Conservation (phyloP, 1,140 invertebrate species). For the Ptiloglossa arizonensis region DNA sequence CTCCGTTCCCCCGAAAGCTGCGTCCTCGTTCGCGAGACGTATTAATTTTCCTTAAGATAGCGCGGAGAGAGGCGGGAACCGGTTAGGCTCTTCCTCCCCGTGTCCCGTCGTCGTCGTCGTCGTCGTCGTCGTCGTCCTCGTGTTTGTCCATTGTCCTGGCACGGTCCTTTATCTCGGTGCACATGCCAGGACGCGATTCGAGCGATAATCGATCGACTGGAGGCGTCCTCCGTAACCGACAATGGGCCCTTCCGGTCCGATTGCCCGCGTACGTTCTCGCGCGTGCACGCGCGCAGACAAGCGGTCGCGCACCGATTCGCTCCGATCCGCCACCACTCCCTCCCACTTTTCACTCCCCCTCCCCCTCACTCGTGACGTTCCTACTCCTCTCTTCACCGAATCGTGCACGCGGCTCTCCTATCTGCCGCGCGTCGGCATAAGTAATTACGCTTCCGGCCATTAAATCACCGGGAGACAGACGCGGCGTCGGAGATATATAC, state of each 20-base stretch:
- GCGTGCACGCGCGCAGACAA: slow-evolving; percentile 48
- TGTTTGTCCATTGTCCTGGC: slow-evolving; percentile 45
- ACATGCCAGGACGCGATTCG: slow-evolving; percentile 50
- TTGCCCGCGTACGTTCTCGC: slow-evolving; percentile 26
- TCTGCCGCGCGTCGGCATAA: slow-evolving; percentile 65
- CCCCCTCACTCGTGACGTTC: too few relatives aligned
- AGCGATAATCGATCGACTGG: slow-evolving; percentile 60
- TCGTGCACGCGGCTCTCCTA: slow-evolving; percentile 34
- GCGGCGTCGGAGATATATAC: slow-evolving; percentile 28
- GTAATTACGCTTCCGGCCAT: slow-evolving; percentile 78
- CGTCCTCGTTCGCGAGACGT: background rate
- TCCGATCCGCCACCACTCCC: background rate
- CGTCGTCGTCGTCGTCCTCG: slow-evolving; percentile 11
- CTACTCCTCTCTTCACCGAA: slow-evolving; percentile 23
- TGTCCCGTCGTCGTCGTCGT: too few relatives aligned
- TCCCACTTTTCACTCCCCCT: background rate
- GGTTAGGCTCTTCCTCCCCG: slow-evolving; percentile 13
- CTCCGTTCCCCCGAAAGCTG: background rate
- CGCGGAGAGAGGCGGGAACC: background rate
- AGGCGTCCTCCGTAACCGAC: slow-evolving; percentile 49
- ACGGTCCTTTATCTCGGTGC: slow-evolving; percentile 50
- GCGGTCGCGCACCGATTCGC: slow-evolving; percentile 32
- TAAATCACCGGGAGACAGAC: slow-evolving; percentile 68
- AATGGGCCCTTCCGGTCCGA: slow-evolving; percentile 50
- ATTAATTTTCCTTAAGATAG: slow-evolving; percentile 52